Conservation (phyloP, 2,888 invertebrate genomes). For the Diaphora mendica region DNA sequence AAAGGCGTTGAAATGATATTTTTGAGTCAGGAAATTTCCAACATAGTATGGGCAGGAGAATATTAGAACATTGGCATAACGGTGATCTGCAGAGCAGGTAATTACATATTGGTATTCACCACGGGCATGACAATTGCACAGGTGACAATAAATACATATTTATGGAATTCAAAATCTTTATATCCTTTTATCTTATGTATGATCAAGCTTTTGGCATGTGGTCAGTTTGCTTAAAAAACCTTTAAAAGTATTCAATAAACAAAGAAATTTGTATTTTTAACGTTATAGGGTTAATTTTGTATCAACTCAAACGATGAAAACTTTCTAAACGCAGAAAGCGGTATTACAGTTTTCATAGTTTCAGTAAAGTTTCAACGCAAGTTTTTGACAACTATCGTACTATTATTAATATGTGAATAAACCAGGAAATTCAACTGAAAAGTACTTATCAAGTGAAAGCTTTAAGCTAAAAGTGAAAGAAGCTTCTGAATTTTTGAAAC, state of each 20-base stretch:
- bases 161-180: not conserved
- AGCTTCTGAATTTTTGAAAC: not conserved
- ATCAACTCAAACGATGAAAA: slow-evolving; percentile 3
- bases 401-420: slow-evolving; percentile 1
- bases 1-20: too few species aligned
- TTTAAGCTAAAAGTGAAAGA: not conserved
- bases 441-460: not conserved
- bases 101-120: not conserved
- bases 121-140: not conserved
- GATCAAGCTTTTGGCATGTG: slow-evolving; percentile 55
- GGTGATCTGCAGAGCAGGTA: not conserved
- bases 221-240: slow-evolving; percentile 45
- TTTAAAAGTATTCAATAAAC: not conserved
- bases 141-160: not conserved
- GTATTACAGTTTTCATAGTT: slow-evolving; percentile 4
- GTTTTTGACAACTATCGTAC: slow-evolving; percentile 20
- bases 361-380: not conserved
- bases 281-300: not conserved
- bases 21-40: not conserved
- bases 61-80: not conserved
- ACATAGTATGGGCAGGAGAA: not conserved
- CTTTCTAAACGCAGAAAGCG: not conserved
- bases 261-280: not conserved
- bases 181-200: slow-evolving; percentile 56
- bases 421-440: not conserved